A percentile compares a stretch with the other conserved stretches of the same genome.
These are phyloP conservation scores for Lanistes nyassanus DNA, from an alignment of 1,140 invertebrate genomes.

Conservation along the genomic window DNA sequence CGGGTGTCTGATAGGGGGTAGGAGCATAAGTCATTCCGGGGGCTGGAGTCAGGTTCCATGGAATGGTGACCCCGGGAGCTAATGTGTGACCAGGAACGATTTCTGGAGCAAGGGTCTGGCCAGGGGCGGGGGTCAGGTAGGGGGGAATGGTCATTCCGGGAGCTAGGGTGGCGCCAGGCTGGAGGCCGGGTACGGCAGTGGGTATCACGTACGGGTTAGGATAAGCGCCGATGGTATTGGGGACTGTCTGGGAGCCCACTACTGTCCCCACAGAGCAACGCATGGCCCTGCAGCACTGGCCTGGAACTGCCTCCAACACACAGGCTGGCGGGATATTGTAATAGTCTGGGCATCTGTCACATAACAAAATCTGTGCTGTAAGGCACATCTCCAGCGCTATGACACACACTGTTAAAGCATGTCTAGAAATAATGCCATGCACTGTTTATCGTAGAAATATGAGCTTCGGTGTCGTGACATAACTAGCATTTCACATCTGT, in stretches of 20 bases:
- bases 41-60: slow-evolving; percentile 34
- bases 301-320: slow-evolving; percentile 36
- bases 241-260: slow-evolving; percentile 42
- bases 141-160: slow-evolving; percentile 19
- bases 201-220: slow-evolving; percentile 30
- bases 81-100: slow-evolving; percentile 37
- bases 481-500: too few species aligned
- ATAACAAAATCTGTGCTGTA: not conserved
- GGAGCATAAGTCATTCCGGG: slow-evolving; percentile 47
- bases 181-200: not conserved
- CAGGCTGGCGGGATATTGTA: slow-evolving; percentile 50
- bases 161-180: slow-evolving; percentile 31
- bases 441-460: too few species aligned
- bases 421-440: not conserved
- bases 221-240: slow-evolving; percentile 38
- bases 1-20: slow-evolving; percentile 23
- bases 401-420: not conserved
- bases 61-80: slow-evolving; percentile 36
- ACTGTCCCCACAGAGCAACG: slow-evolving; percentile 45
- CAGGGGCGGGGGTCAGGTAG: slow-evolving; percentile 45
- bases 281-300: slow-evolving; percentile 49
- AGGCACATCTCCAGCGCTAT: not conserved
- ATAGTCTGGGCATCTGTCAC: slow-evolving; percentile 51
- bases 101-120: slow-evolving; percentile 42
- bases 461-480: too few species aligned